phyloP scores from a whole-genome alignment of 2,888 invertebrate species.

The Andrena bicolor region DNA sequence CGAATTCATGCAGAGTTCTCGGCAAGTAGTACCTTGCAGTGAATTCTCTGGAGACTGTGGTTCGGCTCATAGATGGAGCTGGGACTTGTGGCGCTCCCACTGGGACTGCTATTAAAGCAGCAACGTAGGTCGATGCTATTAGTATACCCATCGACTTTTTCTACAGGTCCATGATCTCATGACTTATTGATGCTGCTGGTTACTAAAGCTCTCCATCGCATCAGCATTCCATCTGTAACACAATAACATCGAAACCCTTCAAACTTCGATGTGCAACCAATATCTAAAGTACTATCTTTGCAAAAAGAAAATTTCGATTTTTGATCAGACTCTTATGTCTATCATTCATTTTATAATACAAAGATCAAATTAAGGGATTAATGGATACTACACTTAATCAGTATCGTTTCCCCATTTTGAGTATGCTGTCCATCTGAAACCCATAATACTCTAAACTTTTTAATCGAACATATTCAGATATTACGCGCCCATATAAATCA shows the following conservation, averaged over 20 bases:
- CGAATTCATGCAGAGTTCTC: constrained; percentile 59
- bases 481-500: too few species aligned
- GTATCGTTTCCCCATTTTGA: too few species aligned
- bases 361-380: too few species aligned
- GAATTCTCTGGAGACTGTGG: constrained; percentile 72
- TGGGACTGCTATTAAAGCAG: constrained; percentile 72
- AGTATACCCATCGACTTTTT: constrained; percentile 69
- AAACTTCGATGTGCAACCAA: constrained; percentile 36
- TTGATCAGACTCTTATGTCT: neutral
- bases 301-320: constrained; percentile 2
- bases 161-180: constrained; percentile 44
- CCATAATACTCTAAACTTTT: too few species aligned
- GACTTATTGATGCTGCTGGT: constrained; percentile 62
- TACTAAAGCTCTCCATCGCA: constrained; percentile 46
- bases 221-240: constrained; percentile 51
- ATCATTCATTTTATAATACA: too few species aligned
- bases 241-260: constrained; percentile 50
- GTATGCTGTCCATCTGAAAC: too few species aligned
- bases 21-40: constrained; percentile 63
- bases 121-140: constrained; percentile 68
- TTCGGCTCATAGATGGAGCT: constrained; percentile 73
- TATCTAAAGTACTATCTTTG: constrained; percentile 4
- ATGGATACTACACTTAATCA: too few species aligned
- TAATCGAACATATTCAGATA: too few species aligned
- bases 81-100: constrained; percentile 72